Conservation (phyloP, 1,140 invertebrate genomes). For the Physella acuta region DNA sequence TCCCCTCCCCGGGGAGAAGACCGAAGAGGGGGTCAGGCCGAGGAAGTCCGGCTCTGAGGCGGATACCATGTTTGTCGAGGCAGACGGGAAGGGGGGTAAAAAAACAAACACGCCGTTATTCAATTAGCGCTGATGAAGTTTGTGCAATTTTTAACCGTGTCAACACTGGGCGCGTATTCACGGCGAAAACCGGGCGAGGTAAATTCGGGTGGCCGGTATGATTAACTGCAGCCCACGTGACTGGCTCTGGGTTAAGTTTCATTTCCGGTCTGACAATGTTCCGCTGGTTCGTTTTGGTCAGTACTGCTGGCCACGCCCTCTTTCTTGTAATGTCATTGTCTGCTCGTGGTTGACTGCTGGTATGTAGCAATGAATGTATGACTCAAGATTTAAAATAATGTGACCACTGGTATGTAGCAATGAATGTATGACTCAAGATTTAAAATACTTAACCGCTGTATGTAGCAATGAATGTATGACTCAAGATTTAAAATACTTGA, state of each 20-base stretch:
- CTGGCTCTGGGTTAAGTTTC: conserved; percentile 10
- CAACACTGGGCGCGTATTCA: conserved; percentile 24
- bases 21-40: neutral
- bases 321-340: no score
- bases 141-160: conserved; percentile 28
- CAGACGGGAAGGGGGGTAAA: conserved; percentile 20
- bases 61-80: conserved; percentile 11
- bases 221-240: conserved; percentile 15
- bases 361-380: no score
- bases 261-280: conserved; percentile 17
- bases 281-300: neutral
- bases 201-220: conserved; percentile 12
- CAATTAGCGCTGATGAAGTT: conserved; percentile 26
- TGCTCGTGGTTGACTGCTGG: no score
- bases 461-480: no score
- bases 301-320: no score
- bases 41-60: neutral
- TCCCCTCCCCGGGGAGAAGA: conserved; percentile 9
- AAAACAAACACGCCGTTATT: conserved; percentile 29
- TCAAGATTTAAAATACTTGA: no score
- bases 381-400: no score
- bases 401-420: no score
- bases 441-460: no score
- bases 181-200: conserved; percentile 19
- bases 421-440: no score